phyloP scores from a whole-genome alignment of 2,888 invertebrate genomes.

The Falcaria lacertinaria region DNA sequence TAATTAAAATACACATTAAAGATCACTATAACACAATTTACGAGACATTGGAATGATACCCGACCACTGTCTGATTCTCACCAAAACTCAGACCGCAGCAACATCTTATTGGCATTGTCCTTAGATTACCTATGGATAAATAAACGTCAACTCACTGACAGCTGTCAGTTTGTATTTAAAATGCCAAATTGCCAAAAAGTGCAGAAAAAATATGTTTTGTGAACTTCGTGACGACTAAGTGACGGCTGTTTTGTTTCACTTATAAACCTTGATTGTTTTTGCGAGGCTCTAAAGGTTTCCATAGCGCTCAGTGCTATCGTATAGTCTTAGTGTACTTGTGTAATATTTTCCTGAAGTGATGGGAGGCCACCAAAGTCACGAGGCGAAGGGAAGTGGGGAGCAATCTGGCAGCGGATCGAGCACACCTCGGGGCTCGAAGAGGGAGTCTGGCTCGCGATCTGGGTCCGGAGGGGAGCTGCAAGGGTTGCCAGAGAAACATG shows the following conservation, averaged over 20 bases:
- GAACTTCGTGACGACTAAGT: neutral
- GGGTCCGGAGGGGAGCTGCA: conserved; percentile 84
- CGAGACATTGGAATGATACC: too few species aligned
- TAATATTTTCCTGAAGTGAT: conserved; percentile 27
- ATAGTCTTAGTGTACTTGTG: conserved; percentile 7
- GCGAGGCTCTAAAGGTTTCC: conserved; percentile 8
- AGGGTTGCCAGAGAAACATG: conserved; percentile 79
- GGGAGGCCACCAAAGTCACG: conserved; percentile 67
- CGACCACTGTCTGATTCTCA: too few species aligned
- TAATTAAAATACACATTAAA: too few species aligned
- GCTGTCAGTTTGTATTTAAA: too few species aligned
- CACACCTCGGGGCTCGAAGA: conserved; percentile 65
- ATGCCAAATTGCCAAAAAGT: too few species aligned
- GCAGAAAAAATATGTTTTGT: too few species aligned
- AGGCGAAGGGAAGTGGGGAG: conserved; percentile 38
- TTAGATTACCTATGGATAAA: too few species aligned
- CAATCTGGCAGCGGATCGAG: conserved; percentile 55
- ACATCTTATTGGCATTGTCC: too few species aligned
- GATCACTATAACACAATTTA: too few species aligned
- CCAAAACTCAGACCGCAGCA: too few species aligned
- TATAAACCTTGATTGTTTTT: conserved; percentile 8
- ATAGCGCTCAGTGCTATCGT: conserved; percentile 7
- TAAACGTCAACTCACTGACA: too few species aligned
- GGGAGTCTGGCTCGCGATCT: conserved; percentile 76
- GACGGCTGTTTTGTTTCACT: neutral